Evolutionary conservation across 1,140 invertebrate genomes (phyloP).

Genomic region (Nephila pilipes): DNA sequence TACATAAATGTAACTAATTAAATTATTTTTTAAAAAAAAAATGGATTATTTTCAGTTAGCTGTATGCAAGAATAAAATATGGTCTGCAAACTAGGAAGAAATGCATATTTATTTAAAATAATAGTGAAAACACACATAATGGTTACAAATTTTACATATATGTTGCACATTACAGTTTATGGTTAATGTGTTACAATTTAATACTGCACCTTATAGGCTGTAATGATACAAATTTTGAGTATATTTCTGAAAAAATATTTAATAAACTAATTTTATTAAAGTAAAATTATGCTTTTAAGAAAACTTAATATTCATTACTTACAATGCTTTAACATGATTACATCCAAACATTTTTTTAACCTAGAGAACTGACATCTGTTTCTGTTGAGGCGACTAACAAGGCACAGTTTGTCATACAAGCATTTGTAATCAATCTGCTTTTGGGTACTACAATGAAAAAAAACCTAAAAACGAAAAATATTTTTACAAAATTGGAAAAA

Average conservation of each 20-base stretch:
- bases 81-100: no score
- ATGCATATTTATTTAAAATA: not conserved
- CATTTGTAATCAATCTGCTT: conserved; percentile 99
- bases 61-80: no score
- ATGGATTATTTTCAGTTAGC: no score
- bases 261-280: not conserved
- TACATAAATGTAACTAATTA: no score
- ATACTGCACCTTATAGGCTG: not conserved
- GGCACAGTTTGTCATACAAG: conserved; percentile 96
- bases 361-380: conserved; percentile 99
- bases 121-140: no score
- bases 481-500: no score
- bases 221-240: not conserved
- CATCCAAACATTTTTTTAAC: conserved; percentile 98
- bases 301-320: conserved; percentile 82
- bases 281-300: not conserved
- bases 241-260: not conserved
- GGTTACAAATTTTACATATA: no score
- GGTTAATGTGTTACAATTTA: not conserved
- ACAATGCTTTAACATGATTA: conserved; percentile 99
- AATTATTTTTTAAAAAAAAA: no score
- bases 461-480: conserved; percentile 83
- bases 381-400: conserved; percentile 96
- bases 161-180: no score
- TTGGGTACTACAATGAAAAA: conserved; percentile 92